Evolutionary conservation across 2,113 vertebrate species (phyloP), one percentile per base, ranked within the genome.

Genomic region (Elephantulus edwardii): DNA sequence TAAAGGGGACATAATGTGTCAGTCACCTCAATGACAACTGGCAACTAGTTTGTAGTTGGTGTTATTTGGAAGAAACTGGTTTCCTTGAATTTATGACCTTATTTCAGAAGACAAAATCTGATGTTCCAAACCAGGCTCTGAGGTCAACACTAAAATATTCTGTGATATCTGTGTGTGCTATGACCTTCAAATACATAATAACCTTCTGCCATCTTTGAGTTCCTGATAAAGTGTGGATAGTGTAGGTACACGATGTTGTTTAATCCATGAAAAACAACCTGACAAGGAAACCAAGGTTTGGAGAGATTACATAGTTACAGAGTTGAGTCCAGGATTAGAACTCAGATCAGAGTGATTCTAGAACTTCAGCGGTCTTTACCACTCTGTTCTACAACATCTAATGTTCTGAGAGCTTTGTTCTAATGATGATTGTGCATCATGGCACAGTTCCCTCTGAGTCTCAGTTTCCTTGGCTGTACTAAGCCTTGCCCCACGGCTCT

Each of bases 231-330:
- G 44, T 6, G n/a, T 35, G 38, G 48, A 33, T 1, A 3, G 35
- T 17, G 6, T 26, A 14, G 26, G 54, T 60, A 14, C 42, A 26
- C 33, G 40, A n/a, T 60, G 19, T 72, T 13, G 14, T 11, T 24
- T 22, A 48, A 80, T 62, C 78, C 74, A 62, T 62, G n/a, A n/a
- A 26, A 77, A 79, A 48, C 11, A 64, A 10, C 11, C 38, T 56
- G 58, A 0, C 19, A 28, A 40, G 92, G 24, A 38, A 83, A 38
- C 46, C 16, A 11, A 78, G 71, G 20, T 28, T 58, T 35, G 7
- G 50, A 44, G 42, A 56, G 6, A 8, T 52, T 48, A 0, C 0
- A 26, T 0, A 42, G 24, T 11, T 33, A 33, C 5, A 2, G 30
- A 19, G 48, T 16, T 64, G 14, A 17, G 28, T 33, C 60, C 70